Percentiles rank a stretch among this genome's conserved stretches.
phyloP scores from a whole-genome alignment of 2,113 vertebrate genomes.

The Brachyhypopomus occidentalis region DNA sequence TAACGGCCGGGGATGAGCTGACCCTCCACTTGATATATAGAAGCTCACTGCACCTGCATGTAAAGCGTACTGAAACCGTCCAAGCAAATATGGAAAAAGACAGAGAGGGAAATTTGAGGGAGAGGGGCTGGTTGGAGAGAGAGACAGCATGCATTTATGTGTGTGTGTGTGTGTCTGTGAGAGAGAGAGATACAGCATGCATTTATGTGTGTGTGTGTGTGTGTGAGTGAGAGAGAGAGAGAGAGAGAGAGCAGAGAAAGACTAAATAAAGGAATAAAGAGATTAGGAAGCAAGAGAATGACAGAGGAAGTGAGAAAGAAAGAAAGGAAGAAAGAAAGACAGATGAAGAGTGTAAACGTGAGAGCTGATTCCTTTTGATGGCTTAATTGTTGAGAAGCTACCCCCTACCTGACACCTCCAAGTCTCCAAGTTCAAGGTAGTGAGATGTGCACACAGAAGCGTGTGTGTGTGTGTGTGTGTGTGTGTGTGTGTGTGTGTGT shows the following conservation, averaged over 20 bases:
- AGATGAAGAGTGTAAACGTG: not conserved
- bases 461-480: no score
- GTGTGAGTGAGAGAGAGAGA: not conserved
- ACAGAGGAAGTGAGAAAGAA: no score
- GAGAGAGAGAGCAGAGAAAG: not conserved
- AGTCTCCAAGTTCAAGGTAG: no score
- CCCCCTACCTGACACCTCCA: no score
- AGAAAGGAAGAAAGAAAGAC: not conserved
- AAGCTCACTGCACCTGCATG: not conserved
- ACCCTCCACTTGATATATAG: slow-evolving; percentile 60
- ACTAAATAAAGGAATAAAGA: no score
- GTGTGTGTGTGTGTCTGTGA: no score
- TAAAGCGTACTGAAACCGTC: slow-evolving; percentile 15
- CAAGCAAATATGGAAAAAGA: slow-evolving; percentile 9
- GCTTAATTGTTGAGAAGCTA: no score
- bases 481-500: no score
- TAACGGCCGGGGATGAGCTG: slow-evolving; percentile 55
- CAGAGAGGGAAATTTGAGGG: not conserved
- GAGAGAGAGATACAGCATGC: not conserved
- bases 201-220: no score
- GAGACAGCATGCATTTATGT: not conserved
- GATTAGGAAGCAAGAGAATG: no score
- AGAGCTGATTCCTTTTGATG: not conserved
- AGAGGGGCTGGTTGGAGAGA: not conserved
- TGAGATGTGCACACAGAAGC: no score